Evolutionary conservation across 2,797 vertebrate species (phyloP).

Genomic region (Sitta carolinensis): DNA sequence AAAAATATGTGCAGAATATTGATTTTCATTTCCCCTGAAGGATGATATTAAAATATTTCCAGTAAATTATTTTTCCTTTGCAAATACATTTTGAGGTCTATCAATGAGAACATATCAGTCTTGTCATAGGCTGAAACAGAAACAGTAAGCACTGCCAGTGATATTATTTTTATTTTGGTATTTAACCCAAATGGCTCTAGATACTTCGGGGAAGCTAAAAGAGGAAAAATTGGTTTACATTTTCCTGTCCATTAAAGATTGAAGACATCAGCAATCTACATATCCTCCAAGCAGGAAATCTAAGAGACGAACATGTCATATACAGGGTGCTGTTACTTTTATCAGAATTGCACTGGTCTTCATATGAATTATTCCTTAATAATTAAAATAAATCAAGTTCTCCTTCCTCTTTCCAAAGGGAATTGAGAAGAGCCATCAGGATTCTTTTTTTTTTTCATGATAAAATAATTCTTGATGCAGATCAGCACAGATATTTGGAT

Average conservation of each 20-base stretch:
- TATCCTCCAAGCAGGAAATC: slow-evolving; percentile 27
- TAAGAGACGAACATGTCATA: not conserved
- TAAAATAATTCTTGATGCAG: not conserved
- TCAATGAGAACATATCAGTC: not conserved
- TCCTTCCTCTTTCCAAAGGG: not conserved
- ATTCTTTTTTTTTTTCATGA: not conserved
- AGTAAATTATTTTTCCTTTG: not conserved
- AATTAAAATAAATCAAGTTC: not conserved
- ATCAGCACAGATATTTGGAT: not conserved
- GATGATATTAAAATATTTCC: not conserved
- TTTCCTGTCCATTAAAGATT: slow-evolving; percentile 48
- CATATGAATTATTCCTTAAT: not conserved
- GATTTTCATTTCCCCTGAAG: not conserved
- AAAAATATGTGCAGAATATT: not conserved
- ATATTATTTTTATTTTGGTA: not conserved
- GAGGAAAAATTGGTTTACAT: not conserved
- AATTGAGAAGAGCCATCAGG: not conserved
- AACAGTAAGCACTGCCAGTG: not conserved
- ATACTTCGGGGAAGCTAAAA: not conserved
- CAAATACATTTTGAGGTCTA: not conserved
- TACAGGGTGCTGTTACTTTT: not conserved
- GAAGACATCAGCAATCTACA: slow-evolving; percentile 3
- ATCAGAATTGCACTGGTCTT: not conserved
- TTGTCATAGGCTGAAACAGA: not conserved
- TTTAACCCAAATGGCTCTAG: not conserved